Evolutionary conservation across 2,797 vertebrate genomes (phyloP).

Genomic region (Micrastur ruficollis): DNA sequence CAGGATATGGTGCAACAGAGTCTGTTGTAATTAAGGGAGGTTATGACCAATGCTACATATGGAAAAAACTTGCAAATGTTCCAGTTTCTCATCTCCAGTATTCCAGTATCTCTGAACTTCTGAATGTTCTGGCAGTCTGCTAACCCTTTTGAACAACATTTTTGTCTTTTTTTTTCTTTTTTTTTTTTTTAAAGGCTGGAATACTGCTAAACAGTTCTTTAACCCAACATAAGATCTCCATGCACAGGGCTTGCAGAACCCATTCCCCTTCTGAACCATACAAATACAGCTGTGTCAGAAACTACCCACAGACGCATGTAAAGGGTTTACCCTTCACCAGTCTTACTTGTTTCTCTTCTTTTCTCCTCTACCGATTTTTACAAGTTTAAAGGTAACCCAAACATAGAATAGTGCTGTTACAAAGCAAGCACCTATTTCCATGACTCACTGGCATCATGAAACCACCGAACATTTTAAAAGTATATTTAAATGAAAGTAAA

Average conservation of each 20-base stretch:
- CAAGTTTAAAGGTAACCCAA: neutral
- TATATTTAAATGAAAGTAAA: neutral
- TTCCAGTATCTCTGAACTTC: neutral
- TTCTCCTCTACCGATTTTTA: neutral
- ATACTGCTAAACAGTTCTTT: neutral
- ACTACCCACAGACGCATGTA: fast-evolving
- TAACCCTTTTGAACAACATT: neutral
- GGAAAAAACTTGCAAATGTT: neutral
- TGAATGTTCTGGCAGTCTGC: neutral
- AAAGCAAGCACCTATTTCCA: neutral
- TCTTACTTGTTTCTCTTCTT: neutral
- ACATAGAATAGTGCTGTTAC: neutral
- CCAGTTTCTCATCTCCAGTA: neutral
- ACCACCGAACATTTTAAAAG: neutral
- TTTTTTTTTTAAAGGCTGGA: neutral
- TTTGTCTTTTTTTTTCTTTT: neutral
- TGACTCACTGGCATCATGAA: neutral
- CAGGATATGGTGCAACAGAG: neutral
- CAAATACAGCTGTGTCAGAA: neutral
- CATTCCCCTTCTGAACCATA: neutral
- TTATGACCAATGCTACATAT: neutral
- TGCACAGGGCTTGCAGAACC: neutral
- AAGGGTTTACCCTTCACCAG: neutral
- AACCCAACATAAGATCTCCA: neutral
- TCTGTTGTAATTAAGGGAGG: neutral